Conservation (phyloP, 2,888 invertebrate genomes). For the Oxyteleia sp. region DNA sequence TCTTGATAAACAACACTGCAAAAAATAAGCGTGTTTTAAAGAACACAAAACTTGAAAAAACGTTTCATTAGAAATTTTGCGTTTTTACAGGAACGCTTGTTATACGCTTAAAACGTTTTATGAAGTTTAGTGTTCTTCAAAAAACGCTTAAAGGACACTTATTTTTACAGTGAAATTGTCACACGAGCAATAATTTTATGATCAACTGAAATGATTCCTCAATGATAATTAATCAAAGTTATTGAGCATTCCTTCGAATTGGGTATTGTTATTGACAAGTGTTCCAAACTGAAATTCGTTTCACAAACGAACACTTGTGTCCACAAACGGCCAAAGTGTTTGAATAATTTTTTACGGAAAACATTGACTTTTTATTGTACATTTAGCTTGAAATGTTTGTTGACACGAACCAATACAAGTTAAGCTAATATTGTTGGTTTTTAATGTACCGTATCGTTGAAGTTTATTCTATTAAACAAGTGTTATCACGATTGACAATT, state of each 20-base stretch:
- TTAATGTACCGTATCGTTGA: constrained; percentile 27
- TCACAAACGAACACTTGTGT: constrained; percentile 56
- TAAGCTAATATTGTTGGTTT: constrained; percentile 55
- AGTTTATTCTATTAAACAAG: constrained; percentile 27
- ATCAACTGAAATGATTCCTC: constrained; percentile 41
- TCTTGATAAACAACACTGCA: no score
- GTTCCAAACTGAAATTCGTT: constrained; percentile 42
- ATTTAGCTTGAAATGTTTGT: constrained; percentile 49
- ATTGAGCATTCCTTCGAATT: constrained; percentile 30
- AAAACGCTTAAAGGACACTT: no score
- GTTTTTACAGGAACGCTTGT: no score
- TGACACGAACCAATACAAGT: constrained; percentile 46
- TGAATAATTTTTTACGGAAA: constrained; percentile 67
- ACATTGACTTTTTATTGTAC: constrained; percentile 61
- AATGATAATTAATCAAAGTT: constrained; percentile 62
- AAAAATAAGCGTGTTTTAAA: no score
- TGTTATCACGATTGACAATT: constrained; percentile 47
- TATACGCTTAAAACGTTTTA: no score
- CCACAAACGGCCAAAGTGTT: constrained; percentile 47
- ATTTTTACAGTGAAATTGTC: no score
- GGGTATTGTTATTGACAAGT: constrained; percentile 56
- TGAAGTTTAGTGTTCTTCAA: no score
- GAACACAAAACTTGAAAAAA: no score
- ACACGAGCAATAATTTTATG: constrained; percentile 51
- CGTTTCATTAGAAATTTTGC: no score